Conservation (phyloP, 2,113 vertebrate species). For the Cyrtonyx montezumae region DNA sequence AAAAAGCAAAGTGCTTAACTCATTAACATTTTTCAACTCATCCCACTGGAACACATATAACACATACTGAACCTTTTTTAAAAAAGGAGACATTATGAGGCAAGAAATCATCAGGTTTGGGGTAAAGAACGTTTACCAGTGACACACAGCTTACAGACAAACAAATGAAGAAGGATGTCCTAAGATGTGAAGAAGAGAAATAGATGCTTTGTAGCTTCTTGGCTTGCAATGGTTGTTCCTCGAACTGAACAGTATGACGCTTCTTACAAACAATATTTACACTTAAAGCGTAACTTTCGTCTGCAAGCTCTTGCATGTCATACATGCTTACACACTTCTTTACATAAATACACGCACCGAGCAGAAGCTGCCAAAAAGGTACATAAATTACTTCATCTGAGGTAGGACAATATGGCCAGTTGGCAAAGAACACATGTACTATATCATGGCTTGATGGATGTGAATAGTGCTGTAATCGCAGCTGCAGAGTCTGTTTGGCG, state of each 20-base stretch:
- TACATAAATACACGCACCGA: neutral
- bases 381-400: neutral
- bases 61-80: neutral
- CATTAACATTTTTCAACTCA: neutral
- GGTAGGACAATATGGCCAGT: neutral
- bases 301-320: neutral
- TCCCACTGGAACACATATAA: neutral
- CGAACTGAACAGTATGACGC: neutral
- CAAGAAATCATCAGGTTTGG: neutral
- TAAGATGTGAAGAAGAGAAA: neutral
- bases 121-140: neutral
- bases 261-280: constrained; percentile 10
- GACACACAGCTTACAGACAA: neutral
- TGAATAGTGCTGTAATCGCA: neutral
- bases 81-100: neutral
- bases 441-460: neutral
- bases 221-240: neutral
- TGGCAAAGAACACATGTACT: constrained; percentile 2
- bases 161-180: neutral
- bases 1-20: neutral
- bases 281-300: neutral
- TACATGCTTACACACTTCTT: neutral
- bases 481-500: neutral
- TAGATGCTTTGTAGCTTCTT: neutral
- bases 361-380: neutral